These are phyloP conservation scores for Rhyzopertha dominica DNA, from an alignment of 1,140 invertebrate species.

Conservation along the genomic window DNA sequence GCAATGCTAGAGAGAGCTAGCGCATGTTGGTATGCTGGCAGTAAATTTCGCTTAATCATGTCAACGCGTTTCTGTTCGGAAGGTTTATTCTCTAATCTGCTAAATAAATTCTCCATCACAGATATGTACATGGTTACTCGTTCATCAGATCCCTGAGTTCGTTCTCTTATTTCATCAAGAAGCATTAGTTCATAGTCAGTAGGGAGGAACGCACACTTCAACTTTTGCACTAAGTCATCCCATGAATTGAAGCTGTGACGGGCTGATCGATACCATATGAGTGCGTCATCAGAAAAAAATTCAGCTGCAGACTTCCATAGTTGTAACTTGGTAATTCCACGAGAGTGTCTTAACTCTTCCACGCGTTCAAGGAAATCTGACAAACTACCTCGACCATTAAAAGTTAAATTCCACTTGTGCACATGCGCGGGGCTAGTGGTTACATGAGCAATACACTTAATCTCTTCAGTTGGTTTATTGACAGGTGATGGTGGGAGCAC, in stretches of 20 bases:
- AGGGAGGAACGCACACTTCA: constrained; percentile 27
- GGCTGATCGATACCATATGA: constrained; percentile 12
- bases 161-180: constrained; percentile 23
- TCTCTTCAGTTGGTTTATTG: too few relatives aligned
- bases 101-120: constrained; percentile 29
- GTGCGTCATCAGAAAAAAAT: constrained; percentile 11
- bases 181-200: constrained; percentile 29
- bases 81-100: constrained; percentile 16
- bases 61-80: constrained; percentile 24
- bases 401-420: constrained; percentile 8
- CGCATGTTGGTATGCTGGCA: constrained; percentile 14
- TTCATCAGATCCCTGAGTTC: constrained; percentile 31
- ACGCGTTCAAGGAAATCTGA: constrained; percentile 17
- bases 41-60: constrained; percentile 29
- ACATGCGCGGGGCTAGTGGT: too few relatives aligned
- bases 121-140: constrained; percentile 31
- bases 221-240: constrained; percentile 16
- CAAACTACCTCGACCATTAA: constrained; percentile 3
- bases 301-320: constrained; percentile 15
- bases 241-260: constrained; percentile 16
- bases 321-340: constrained; percentile 9
- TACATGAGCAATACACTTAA: too few relatives aligned
- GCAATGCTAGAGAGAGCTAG: background rate
- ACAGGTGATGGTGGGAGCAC: too few relatives aligned
- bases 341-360: constrained; percentile 11